A percentile compares a stretch with the other conserved stretches of the same genome.
phyloP scores from a whole-genome alignment of 2,888 invertebrate species.

The Coelinius sp. region DNA sequence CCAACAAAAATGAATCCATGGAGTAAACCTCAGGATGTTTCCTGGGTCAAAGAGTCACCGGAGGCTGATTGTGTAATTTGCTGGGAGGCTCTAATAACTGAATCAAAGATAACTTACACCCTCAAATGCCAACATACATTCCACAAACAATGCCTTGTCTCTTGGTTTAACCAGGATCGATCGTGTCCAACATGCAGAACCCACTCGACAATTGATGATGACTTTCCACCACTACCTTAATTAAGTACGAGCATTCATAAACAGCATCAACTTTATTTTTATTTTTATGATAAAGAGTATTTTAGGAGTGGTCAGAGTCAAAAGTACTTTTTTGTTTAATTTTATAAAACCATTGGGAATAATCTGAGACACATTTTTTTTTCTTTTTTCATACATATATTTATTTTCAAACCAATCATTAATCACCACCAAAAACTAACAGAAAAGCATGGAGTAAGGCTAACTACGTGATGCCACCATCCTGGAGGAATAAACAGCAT shows the following conservation, averaged over 20 bases:
- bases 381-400: slow-evolving; percentile 18
- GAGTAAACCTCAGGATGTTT: slow-evolving; percentile 39
- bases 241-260: neutral
- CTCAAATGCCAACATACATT: slow-evolving; percentile 56
- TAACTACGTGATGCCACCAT: slow-evolving; percentile 98
- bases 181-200: slow-evolving; percentile 57
- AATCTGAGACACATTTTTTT: neutral
- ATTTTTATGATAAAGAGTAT: neutral
- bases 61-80: slow-evolving; percentile 57
- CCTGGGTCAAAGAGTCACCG: slow-evolving; percentile 43
- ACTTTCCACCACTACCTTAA: slow-evolving; percentile 56
- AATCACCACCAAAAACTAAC: slow-evolving; percentile 98
- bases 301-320: neutral
- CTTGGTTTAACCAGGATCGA: slow-evolving; percentile 52
- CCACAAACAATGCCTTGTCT: slow-evolving; percentile 56
- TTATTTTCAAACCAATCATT: slow-evolving; percentile 56
- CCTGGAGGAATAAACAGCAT: slow-evolving; percentile 94
- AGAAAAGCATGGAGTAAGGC: slow-evolving; percentile 91
- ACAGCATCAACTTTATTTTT: too few relatives aligned
- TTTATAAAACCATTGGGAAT: neutral
- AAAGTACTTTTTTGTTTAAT: slow-evolving; percentile 4
- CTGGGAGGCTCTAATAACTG: slow-evolving; percentile 36
- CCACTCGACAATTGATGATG: slow-evolving; percentile 52
- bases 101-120: slow-evolving; percentile 39
- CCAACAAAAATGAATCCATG: slow-evolving; percentile 45